Evolutionary conservation across 2,888 invertebrate genomes (phyloP), one percentile per base, ranked within the genome.

Genomic region (Aleiodes alternator): DNA sequence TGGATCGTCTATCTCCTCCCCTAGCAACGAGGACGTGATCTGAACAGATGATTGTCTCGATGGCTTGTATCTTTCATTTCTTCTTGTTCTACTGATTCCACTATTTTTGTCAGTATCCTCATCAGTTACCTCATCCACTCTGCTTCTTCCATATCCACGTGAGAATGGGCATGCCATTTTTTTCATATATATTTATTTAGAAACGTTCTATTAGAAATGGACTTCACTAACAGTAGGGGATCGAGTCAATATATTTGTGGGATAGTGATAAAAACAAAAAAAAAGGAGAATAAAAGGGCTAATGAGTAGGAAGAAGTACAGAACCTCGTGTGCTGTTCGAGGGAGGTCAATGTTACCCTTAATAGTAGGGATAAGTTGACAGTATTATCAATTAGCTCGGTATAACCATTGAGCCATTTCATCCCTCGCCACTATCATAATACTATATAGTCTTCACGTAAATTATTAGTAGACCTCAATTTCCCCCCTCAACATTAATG

Each of bases 21-120:
- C 91, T 48, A 85, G 82, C 51, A 87, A 77, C 51, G 87, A 83
- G n/a, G 88, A 86, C 11, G 92, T 90, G 56, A 94, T 91, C 83
- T 94, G 94, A 69, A 94, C 89, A 1, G 94, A 94, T 23, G 93
- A 92, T 88, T 94, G 94, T 78, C 94, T 90, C 43, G 92, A 91
- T 48, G 93, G 83, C 73, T 84, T 87, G 72, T 78, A 69, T 56
- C 80, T 82, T 2, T 84, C 83, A 23, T 83, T 80, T 51, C 74
- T 73, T 61, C n/a, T 81, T 72, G 53, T 77, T 69, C 53, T 57
- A 78, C 77, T 57, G 55, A 70, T 14, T 59, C 55, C 53, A 76
- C 75, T 23, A 76, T 72, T 51, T 29, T 69, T 61, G 55, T 59
- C 16, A 70, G 61, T 16, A 16, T 79, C 77, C 16, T 73, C 80